Base-by-base conservation (phyloP, 2,797 vertebrate species). In the Melanotaenia nigrans region DNA sequence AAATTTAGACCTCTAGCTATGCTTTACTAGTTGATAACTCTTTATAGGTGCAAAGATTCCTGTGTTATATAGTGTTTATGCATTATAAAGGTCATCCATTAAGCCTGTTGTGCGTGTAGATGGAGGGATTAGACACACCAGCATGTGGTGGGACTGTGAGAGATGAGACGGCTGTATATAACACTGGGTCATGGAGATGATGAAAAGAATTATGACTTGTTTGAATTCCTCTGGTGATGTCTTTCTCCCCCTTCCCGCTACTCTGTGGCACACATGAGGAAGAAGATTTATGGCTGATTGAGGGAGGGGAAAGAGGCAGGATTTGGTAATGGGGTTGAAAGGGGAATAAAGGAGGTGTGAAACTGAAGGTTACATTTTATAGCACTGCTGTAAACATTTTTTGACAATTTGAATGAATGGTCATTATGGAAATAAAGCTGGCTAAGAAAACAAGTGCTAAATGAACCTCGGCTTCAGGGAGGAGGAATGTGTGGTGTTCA, bases 151-250 rank as follows among this genome's bases (percentile, higher is more conserved):
- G 71, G 61, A 68, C 68, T 65, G 47, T 40, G 65, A 77, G 24
- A 36, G 61, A 61, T 4, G 3, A 35, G 38, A 25, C 0, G 14
- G 33, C 61, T 30, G 69, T 71, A 78, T 68, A 78, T 87, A 84
- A 78, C 38, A n/a, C 32, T 6, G 65, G 63, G 68, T 72, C 71
- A 68, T 61, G 55, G 72, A 63, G 67, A 84, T 77, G 77, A 87
- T 72, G 75, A 86, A 61, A 85, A 71, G 76, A 92, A 82, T 87
- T 90, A 91, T 57, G 81, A 63, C 85, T 78, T 91, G 82, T 91
- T 87, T 90, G 68, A 73, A 89, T 90, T 86, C 83, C 77, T 64
- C 35, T 40, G 2, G 66, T 58, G 69, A 82, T 70, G 84, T 79
- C 69, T 77, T 38, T 9, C 65, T 51, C 51, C 22, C 56, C 4